phyloP scores from a whole-genome alignment of 1,140 invertebrate genomes.

The Lethrus apterus region DNA sequence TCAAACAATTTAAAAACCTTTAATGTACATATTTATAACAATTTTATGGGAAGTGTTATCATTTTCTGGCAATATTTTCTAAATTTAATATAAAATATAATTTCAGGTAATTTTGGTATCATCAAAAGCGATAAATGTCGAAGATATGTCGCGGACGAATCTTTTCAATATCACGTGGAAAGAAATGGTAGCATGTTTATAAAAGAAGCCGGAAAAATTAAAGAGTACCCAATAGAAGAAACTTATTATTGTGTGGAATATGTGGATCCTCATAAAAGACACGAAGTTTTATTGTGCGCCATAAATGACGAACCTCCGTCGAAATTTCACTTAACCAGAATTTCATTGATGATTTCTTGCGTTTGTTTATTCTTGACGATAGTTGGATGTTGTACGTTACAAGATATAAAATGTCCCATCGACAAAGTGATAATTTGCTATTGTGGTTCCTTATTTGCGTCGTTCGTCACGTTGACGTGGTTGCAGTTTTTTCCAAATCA shows the following conservation, averaged over 20 bases:
- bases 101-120: too few relatives aligned
- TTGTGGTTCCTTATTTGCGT: background rate
- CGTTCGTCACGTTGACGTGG: constrained; percentile 1
- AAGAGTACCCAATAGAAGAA: background rate
- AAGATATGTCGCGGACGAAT: background rate
- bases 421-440: constrained; percentile 6
- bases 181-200: constrained; percentile 2
- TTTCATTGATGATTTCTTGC: background rate
- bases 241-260: constrained; percentile 10
- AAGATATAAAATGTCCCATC: constrained; percentile 3
- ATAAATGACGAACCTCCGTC: background rate
- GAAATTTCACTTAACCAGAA: background rate
- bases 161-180: background rate
- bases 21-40: too few relatives aligned
- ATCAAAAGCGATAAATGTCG: background rate
- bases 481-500: constrained; percentile 5
- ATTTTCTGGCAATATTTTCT: too few relatives aligned
- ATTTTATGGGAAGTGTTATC: too few relatives aligned
- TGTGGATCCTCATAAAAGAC: background rate
- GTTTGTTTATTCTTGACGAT: constrained; percentile 2
- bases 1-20: too few relatives aligned
- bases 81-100: too few relatives aligned
- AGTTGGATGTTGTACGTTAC: constrained; percentile 1
- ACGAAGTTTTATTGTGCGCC: constrained; percentile 3
- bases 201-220: background rate